Conservation (phyloP, 2,888 invertebrate genomes). For the Drosophila colorata region DNA sequence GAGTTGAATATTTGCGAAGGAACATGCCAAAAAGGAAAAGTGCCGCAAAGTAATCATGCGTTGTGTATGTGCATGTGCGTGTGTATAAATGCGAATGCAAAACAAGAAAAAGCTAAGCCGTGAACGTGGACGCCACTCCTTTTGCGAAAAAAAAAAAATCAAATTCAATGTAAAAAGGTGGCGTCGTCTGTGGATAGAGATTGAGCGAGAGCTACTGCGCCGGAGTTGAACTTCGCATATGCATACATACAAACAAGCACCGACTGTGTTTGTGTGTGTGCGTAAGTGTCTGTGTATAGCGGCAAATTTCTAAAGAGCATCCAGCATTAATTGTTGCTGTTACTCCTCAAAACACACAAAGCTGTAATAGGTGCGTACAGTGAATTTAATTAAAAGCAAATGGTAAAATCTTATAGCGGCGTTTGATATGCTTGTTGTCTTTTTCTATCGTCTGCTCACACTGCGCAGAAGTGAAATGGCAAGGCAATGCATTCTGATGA, state of each 20-base stretch:
- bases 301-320: slow-evolving; percentile 29
- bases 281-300: slow-evolving; percentile 15
- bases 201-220: slow-evolving; percentile 56
- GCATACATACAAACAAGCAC: slow-evolving; percentile 38
- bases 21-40: slow-evolving; percentile 47
- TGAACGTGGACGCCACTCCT: slow-evolving; percentile 67
- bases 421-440: slow-evolving; percentile 15
- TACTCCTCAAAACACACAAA: slow-evolving; percentile 1
- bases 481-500: slow-evolving; percentile 2
- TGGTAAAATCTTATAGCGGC: slow-evolving; percentile 6
- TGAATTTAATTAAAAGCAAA: slow-evolving; percentile 19
- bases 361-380: slow-evolving; percentile 35
- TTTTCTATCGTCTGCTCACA: slow-evolving; percentile 6
- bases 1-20: slow-evolving; percentile 29
- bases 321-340: slow-evolving; percentile 20
- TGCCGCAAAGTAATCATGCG: slow-evolving; percentile 45
- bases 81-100: slow-evolving; percentile 32
- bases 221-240: slow-evolving; percentile 64
- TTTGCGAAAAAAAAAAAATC: slow-evolving; percentile 59
- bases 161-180: slow-evolving; percentile 55
- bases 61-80: slow-evolving; percentile 21
- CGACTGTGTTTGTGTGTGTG: slow-evolving; percentile 24
- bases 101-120: slow-evolving; percentile 32
- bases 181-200: slow-evolving; percentile 46
- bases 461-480: slow-evolving; percentile 31